These are phyloP conservation scores for Drosophila prolongata DNA, from an alignment of 2,888 invertebrate species.

Conservation along the genomic window DNA sequence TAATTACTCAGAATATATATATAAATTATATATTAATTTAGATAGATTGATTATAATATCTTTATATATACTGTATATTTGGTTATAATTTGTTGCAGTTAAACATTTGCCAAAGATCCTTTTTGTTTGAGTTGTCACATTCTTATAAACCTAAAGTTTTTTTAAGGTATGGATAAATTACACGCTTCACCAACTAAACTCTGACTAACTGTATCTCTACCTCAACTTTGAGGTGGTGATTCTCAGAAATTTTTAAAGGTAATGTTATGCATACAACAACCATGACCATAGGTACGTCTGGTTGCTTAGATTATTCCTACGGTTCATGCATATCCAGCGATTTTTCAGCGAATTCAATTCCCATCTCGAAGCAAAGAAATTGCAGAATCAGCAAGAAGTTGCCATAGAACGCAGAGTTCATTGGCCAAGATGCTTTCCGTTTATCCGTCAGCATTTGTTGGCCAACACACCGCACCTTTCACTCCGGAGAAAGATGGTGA, in stretches of 20 bases:
- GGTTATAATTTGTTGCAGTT: too few relatives aligned
- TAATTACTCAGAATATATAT: too few relatives aligned
- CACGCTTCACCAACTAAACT: background rate
- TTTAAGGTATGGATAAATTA: background rate
- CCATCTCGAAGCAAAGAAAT: conserved; percentile 18
- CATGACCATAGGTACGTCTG: conserved; percentile 5
- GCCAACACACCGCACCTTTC: conserved; percentile 43
- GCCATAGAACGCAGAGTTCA: conserved; percentile 44
- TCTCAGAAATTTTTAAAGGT: background rate
- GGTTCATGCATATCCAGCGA: conserved; percentile 24
- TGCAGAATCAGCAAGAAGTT: conserved; percentile 39
- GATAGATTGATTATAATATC: too few relatives aligned
- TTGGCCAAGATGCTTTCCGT: conserved; percentile 31
- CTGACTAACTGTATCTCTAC: conserved; percentile 1
- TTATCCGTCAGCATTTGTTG: conserved; percentile 20
- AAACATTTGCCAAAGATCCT: too few relatives aligned
- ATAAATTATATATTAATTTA: too few relatives aligned
- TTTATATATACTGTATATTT: too few relatives aligned
- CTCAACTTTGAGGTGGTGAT: background rate
- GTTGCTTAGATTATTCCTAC: conserved; percentile 6
- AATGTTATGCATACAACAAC: background rate
- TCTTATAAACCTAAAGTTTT: too few relatives aligned
- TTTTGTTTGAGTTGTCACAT: too few relatives aligned
- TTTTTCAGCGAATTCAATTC: conserved; percentile 26
- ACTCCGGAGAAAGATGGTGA: conserved; percentile 7